Evolutionary conservation across 2,113 vertebrate genomes (phyloP), one percentile per base, ranked within the genome.

Genomic region (Oreochromis spilurus): DNA sequence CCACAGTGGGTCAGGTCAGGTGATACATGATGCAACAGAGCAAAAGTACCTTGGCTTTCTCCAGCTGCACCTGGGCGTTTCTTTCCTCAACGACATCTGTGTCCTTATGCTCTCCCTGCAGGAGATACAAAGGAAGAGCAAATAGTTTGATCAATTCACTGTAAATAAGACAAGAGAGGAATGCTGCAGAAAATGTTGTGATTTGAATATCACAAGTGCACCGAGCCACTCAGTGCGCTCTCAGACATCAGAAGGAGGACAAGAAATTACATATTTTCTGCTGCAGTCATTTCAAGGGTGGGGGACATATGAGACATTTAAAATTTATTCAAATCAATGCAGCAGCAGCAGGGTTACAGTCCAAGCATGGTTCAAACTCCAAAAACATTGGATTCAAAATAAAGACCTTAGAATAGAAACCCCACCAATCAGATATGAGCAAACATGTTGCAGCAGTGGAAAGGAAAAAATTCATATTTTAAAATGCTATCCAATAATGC

Each of bases 61-160:
- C 98, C 96, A 99, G 62, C 97, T 99, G 99, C 84, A 97, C 97
- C 96, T 98, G 98, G 91, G 99, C 99, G 86, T 99, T 98, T 95
- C 98, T 98, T 90, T 99, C 98, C 97, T 99, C 96, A 94, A 97
- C 96, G 55, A 96, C 96, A 96, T 98, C 98, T 78, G 97, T 97
- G 96, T 99, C 98, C 89, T 98, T 97, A 96, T 97, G 98, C 96
- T 99, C 99, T 96, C 99, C 99, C 99, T 99, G 93, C 78, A 72
- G 62, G 40, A 84, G 24, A 77, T 12, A 83, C 12, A 86, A 4
- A 48, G 50, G 6, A 13, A 70, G 17, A 38, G 79, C 19, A 16
- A 54, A 36, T 79, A 38, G 75, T 70, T 29, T 11, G 3, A 83
- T 40, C 12, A 21, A 2, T 38, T 55, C 43, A 75, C 40, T 48